Evolutionary conservation across 1,140 invertebrate species (phyloP).

Genomic region (Augochlora pura): DNA sequence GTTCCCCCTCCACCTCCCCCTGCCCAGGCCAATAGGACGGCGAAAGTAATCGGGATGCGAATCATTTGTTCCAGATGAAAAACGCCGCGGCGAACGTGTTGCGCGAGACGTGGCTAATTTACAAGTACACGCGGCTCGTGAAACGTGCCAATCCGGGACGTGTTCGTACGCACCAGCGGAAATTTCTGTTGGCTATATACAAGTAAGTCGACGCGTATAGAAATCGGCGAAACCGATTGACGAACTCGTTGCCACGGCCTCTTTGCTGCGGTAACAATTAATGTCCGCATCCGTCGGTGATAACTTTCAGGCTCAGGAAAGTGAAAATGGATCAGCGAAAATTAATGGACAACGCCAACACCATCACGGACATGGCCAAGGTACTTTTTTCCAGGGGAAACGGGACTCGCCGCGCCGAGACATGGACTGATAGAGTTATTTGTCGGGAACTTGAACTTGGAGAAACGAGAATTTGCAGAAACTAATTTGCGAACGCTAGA

Average conservation of each 20-base stretch:
- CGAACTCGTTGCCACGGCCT: slow-evolving; percentile 34
- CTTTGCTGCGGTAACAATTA: too few species aligned
- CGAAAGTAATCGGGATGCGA: neutral
- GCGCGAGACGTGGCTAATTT: slow-evolving; percentile 99
- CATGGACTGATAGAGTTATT: too few species aligned
- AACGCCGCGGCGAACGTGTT: slow-evolving; percentile 99
- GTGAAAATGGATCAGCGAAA: slow-evolving; percentile 99
- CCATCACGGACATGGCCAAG: slow-evolving; percentile 99
- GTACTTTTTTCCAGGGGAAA: slow-evolving; percentile 82
- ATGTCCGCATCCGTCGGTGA: slow-evolving; percentile 15
- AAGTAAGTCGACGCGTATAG: slow-evolving; percentile 96
- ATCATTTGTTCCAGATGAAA: slow-evolving; percentile 90
- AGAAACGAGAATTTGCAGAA: too few species aligned
- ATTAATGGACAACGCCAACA: slow-evolving; percentile 99
- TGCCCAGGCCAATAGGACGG: too few species aligned
- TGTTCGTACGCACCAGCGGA: slow-evolving; percentile 98
- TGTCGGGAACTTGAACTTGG: too few species aligned
- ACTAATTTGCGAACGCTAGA: too few species aligned
- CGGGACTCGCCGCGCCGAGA: too few species aligned
- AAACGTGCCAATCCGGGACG: slow-evolving; percentile 97
- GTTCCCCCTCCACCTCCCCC: too few species aligned
- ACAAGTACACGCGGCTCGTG: slow-evolving; percentile 99
- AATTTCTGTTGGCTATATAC: slow-evolving; percentile 99
- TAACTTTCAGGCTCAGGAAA: slow-evolving; percentile 92
- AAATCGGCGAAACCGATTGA: too few species aligned